Base-by-base conservation (phyloP, 2,113 vertebrate genomes). In the Colinus virginianus region DNA sequence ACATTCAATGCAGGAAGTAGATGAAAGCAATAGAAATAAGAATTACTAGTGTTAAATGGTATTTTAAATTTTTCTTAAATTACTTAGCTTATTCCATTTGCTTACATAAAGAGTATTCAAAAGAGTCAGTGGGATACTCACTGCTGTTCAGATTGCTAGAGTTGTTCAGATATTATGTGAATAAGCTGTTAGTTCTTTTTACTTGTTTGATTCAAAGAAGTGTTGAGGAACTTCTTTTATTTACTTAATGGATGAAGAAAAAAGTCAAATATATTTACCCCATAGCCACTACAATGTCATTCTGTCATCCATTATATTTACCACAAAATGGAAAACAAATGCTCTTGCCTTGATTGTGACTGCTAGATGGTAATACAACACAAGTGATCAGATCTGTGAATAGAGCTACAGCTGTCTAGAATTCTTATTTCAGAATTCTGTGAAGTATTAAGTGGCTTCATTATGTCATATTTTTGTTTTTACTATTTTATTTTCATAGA, bases 341-440 rank as follows among this genome's bases (percentile, higher is more conserved):
- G 70, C 49, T 46, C 40, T 90, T 84, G 25, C 58, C 26, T 92
- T 78, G 58, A 84, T 90, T 80, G 45, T 69, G 58, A 91, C 84
- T 83, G 45, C 4, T 82, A 82, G 89, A 64, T 87, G 67, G 79
- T 83, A 92, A 90, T 66, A 53, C 32, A 91, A 84, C 2, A 18
- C 7, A 59, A 32, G 3, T 87, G 75, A 79, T 43, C 84, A 78
- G 23, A 91, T 67, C 18, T 94, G 43, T 92, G 32, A 95, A 80
- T 77, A 82, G 87, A 95, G 61, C 70, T 81, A 76, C 74, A 94
- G 46, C 43, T 96, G 46, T 76, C 90, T 94, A 72, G 34, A 94
- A 89, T 93, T 95, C 76, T 90, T 90, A 49, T 38, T 88, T 97
- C 82, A 91, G 36, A 95, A 82, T 96, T 94, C 70, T 88, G n/a